Evolutionary conservation across 2,888 invertebrate species (phyloP).

Genomic region (Drosophila quinaria): DNA sequence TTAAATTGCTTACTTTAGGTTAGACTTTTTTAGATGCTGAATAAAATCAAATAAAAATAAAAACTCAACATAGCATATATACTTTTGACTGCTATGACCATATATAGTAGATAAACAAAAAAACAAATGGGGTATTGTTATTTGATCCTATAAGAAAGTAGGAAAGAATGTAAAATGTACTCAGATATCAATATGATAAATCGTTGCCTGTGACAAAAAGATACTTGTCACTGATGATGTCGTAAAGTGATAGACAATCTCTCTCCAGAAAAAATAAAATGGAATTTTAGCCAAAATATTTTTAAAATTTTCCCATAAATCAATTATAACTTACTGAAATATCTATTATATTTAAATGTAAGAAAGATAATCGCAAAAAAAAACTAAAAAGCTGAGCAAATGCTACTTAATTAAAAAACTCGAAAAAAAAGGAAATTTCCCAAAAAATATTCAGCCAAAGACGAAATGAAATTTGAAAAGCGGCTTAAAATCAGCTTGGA

Average conservation of each 20-base stretch:
- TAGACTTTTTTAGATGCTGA: no score
- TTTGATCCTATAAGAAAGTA: not conserved
- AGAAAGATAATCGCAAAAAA: constrained; percentile 1
- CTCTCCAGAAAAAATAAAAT: no score
- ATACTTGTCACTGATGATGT: no score
- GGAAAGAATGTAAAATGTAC: not conserved
- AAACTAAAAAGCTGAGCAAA: not conserved
- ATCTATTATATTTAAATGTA: not conserved
- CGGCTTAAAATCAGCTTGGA: constrained; percentile 17
- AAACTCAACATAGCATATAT: constrained; percentile 1
- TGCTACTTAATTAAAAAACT: not conserved
- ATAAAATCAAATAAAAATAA: constrained; percentile 5
- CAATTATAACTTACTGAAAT: not conserved
- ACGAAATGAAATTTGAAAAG: constrained; percentile 11
- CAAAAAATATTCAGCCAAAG: constrained; percentile 3
- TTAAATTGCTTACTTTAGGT: no score
- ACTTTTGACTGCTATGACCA: no score
- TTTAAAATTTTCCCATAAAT: not conserved
- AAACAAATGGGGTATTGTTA: not conserved
- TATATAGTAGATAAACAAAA: not conserved
- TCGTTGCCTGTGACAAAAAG: no score
- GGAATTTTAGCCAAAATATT: not conserved
- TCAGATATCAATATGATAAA: not conserved
- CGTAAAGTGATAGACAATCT: no score
- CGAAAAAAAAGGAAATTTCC: not conserved